A percentile compares a stretch with the other conserved stretches of the same genome.
Evolutionary conservation across 2,797 vertebrate genomes (phyloP).

Genomic region (Rhyacichthys aspro): DNA sequence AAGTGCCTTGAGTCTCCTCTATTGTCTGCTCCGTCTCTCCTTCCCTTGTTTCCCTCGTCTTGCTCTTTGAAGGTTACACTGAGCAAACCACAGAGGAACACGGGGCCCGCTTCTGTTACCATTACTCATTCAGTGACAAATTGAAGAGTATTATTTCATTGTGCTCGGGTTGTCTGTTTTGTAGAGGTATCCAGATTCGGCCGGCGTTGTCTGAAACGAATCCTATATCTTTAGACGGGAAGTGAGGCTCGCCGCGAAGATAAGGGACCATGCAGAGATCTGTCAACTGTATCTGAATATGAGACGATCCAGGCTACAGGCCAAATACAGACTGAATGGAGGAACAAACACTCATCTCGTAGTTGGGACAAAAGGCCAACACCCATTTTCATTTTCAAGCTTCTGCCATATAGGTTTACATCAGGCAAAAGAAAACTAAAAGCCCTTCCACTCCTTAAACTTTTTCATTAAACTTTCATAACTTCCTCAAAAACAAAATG

Average conservation of each 20-base stretch:
- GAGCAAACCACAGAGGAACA: slow-evolving; percentile 54
- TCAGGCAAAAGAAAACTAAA: slow-evolving; percentile 1
- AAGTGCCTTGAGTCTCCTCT: neutral
- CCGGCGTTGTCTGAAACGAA: slow-evolving; percentile 56
- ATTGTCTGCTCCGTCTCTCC: neutral
- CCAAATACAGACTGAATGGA: slow-evolving; percentile 58
- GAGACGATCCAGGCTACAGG: slow-evolving; percentile 64
- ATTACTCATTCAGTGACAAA: slow-evolving; percentile 52
- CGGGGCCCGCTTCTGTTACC: slow-evolving; percentile 33
- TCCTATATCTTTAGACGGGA: slow-evolving; percentile 56
- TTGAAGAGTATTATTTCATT: slow-evolving; percentile 31
- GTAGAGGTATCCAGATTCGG: slow-evolving; percentile 50
- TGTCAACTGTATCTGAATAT: slow-evolving; percentile 65
- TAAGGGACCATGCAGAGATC: slow-evolving; percentile 54
- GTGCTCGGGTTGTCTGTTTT: slow-evolving; percentile 44
- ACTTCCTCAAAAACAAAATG: neutral
- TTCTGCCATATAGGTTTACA: slow-evolving; percentile 37
- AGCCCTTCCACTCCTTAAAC: neutral
- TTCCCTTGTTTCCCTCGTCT: slow-evolving; percentile 3
- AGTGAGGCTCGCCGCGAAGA: slow-evolving; percentile 53
- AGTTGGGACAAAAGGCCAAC: slow-evolving; percentile 44
- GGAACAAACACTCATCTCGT: slow-evolving; percentile 45
- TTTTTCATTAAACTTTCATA: neutral
- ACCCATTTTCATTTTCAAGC: slow-evolving; percentile 26
- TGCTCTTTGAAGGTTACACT: slow-evolving; percentile 41